phyloP scores from a whole-genome alignment of 2,797 vertebrate genomes.

The Urocyon cinereoargenteus region DNA sequence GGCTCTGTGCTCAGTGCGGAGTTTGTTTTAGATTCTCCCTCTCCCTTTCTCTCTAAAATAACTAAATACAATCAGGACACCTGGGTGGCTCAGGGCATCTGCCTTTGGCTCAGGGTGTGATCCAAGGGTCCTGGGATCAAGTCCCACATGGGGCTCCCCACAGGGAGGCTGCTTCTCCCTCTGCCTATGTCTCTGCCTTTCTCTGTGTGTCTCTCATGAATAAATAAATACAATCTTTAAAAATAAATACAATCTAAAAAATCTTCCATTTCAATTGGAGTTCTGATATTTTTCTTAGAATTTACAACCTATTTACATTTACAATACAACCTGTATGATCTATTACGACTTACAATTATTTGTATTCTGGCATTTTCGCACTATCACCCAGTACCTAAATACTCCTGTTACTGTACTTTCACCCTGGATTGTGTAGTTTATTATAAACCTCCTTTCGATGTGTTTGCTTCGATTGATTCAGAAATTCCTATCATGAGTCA shows the following conservation, averaged over 20 bases:
- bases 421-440: neutral
- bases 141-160: no score
- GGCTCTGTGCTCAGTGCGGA: rapidly evolving
- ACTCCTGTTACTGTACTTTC: neutral
- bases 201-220: no score
- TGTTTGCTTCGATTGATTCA: constrained; percentile 13
- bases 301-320: neutral
- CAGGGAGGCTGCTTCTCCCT: neutral
- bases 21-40: neutral
- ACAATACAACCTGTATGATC: neutral
- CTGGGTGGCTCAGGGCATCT: no score
- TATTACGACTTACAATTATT: neutral
- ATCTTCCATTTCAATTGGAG: neutral
- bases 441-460: neutral
- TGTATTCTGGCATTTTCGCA: neutral
- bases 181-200: no score
- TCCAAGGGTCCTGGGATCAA: no score
- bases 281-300: constrained; percentile 20
- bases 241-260: neutral
- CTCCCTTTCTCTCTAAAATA: neutral
- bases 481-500: neutral
- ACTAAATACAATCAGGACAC: neutral
- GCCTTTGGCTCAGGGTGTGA: no score
- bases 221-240: neutral
- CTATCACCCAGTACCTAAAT: neutral